phyloP scores from a whole-genome alignment of 2,797 vertebrate species.

The Gymnopithys bicolor region DNA sequence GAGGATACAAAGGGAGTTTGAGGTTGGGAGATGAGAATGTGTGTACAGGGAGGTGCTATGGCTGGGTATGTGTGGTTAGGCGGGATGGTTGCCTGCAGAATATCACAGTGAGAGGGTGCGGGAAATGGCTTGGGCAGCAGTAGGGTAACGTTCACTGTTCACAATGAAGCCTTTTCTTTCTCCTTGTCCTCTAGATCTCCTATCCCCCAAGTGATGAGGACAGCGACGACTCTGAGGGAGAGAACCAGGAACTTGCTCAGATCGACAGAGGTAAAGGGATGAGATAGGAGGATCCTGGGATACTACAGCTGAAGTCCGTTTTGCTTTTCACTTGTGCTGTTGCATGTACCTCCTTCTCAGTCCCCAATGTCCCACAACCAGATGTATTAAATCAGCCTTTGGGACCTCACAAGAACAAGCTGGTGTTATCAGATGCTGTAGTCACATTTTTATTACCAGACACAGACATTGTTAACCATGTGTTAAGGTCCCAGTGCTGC shows the following conservation, averaged over 20 bases:
- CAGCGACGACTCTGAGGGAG: constrained; percentile 93
- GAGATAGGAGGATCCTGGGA: background rate
- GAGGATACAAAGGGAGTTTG: background rate
- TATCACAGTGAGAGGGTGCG: background rate
- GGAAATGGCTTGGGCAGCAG: constrained; percentile 10
- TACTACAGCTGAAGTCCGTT: background rate
- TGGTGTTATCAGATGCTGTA: background rate
- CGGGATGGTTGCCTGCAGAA: background rate
- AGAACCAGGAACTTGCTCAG: constrained; percentile 94
- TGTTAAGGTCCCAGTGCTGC: background rate
- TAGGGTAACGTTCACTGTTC: background rate
- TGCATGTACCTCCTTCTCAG: background rate
- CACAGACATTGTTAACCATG: background rate
- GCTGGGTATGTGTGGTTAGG: background rate
- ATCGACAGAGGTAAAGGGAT: constrained; percentile 88
- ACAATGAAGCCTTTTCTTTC: background rate
- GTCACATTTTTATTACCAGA: background rate
- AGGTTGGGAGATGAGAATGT: background rate
- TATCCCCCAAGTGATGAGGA: constrained; percentile 89
- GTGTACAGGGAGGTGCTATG: background rate
- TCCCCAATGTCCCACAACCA: background rate
- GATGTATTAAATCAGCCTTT: background rate
- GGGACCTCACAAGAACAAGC: background rate
- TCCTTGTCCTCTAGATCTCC: constrained; percentile 83
- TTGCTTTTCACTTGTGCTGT: background rate